phyloP scores from a whole-genome alignment of 1,140 invertebrate species.

The Tetramorium alpestre region DNA sequence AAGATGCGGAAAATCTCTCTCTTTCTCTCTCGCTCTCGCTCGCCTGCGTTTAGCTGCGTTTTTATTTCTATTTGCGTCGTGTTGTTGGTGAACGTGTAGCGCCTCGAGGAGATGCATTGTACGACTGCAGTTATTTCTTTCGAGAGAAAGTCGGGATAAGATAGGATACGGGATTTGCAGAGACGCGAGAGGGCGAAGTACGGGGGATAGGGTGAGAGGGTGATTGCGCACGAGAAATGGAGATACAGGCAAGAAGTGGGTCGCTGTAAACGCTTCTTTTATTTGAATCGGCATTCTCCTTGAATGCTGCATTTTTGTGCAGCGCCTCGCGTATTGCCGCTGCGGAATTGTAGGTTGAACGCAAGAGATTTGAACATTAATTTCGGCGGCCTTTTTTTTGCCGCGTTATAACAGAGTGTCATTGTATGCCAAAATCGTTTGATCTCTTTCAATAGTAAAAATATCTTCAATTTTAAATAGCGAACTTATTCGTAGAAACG shows the following conservation, averaged over 20 bases:
- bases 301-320: constrained; percentile 41
- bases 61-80: constrained; percentile 69
- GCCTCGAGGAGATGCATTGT: constrained; percentile 67
- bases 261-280: constrained; percentile 52
- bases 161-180: constrained; percentile 53
- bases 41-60: constrained; percentile 57
- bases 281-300: constrained; percentile 49
- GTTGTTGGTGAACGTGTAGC: constrained; percentile 71
- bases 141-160: constrained; percentile 54
- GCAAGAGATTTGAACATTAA: neutral
- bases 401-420: neutral
- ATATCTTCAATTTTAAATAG: neutral
- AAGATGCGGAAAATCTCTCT: neutral
- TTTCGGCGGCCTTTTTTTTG: neutral
- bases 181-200: neutral
- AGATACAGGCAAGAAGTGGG: constrained; percentile 52
- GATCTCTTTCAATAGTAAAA: neutral
- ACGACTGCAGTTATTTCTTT: constrained; percentile 58
- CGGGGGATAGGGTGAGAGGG: neutral
- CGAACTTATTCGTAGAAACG: neutral
- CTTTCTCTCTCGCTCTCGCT: neutral
- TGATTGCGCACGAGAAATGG: constrained; percentile 37
- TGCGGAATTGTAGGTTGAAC: neutral
- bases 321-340: constrained; percentile 12
- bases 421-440: neutral